phyloP scores from a whole-genome alignment of 2,113 vertebrate genomes.

The Lonchura striata region DNA sequence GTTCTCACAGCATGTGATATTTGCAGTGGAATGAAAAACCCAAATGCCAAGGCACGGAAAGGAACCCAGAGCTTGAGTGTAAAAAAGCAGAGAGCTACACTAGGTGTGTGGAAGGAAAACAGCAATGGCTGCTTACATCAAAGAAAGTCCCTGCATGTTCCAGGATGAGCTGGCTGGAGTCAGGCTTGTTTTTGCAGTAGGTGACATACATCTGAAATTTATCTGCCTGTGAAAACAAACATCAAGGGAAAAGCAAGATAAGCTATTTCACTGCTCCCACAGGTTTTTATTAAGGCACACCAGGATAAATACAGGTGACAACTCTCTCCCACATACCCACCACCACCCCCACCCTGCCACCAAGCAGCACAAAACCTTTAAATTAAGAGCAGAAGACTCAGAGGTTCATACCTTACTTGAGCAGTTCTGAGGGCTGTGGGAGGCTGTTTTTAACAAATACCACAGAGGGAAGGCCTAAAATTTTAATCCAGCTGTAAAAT shows the following conservation, averaged over 20 bases:
- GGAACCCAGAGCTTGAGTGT: background rate
- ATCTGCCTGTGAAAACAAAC: constrained; percentile 86
- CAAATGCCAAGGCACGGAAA: background rate
- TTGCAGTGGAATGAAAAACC: background rate
- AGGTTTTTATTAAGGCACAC: background rate
- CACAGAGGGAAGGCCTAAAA: background rate
- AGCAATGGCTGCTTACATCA: constrained; percentile 82
- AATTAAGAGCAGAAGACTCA: background rate
- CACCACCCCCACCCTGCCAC: background rate
- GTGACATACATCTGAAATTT: constrained; percentile 99
- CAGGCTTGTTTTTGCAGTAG: constrained; percentile 99
- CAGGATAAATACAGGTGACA: constrained; percentile 3
- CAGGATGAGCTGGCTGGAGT: constrained; percentile 96
- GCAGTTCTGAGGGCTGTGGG: background rate
- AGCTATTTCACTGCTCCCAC: background rate
- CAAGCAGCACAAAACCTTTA: background rate
- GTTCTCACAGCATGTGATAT: background rate
- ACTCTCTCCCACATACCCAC: background rate
- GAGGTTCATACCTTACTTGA: background rate
- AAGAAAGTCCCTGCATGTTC: constrained; percentile 95
- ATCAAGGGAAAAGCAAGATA: constrained; percentile 26
- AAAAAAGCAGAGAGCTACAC: background rate
- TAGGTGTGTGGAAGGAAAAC: background rate
- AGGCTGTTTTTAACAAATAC: background rate
- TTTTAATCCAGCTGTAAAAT: background rate